Conservation (phyloP, 2,113 vertebrate genomes). For the Bothrops jararaca region DNA sequence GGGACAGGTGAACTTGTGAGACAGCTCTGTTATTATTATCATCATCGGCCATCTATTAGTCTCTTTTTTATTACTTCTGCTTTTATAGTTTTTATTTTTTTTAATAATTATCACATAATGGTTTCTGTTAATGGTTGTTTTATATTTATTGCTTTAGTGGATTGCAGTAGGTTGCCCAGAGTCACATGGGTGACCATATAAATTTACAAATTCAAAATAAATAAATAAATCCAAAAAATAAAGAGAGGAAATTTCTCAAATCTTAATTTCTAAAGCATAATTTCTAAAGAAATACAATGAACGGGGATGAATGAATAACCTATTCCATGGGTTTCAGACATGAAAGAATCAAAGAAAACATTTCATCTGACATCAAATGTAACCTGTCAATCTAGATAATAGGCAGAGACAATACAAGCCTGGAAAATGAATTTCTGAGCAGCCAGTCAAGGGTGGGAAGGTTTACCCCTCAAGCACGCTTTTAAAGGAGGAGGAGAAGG, state of each 20-base stretch:
- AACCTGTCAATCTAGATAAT: neutral
- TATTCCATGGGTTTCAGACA: neutral
- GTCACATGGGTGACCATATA: neutral
- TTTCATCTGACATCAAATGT: neutral
- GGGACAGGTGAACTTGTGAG: too few species aligned
- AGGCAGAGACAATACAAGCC: neutral
- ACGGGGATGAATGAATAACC: neutral
- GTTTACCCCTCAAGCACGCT: neutral
- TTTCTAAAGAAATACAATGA: neutral
- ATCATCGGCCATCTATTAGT: neutral
- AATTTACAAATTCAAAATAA: neutral
- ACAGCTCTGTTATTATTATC: too few species aligned
- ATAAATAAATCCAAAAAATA: neutral
- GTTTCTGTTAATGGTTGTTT: neutral
- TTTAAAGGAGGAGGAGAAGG: neutral
- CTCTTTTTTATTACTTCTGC: neutral
- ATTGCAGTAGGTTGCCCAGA: neutral
- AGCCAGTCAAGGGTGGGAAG: neutral
- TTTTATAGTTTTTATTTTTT: neutral
- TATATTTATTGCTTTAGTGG: neutral
- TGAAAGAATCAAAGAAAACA: neutral
- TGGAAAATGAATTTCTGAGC: neutral
- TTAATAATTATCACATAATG: neutral
- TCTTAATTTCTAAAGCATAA: neutral
- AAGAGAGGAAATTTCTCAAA: neutral